Base-by-base conservation (phyloP, 1,140 invertebrate genomes). In the Bombus waltoni region DNA sequence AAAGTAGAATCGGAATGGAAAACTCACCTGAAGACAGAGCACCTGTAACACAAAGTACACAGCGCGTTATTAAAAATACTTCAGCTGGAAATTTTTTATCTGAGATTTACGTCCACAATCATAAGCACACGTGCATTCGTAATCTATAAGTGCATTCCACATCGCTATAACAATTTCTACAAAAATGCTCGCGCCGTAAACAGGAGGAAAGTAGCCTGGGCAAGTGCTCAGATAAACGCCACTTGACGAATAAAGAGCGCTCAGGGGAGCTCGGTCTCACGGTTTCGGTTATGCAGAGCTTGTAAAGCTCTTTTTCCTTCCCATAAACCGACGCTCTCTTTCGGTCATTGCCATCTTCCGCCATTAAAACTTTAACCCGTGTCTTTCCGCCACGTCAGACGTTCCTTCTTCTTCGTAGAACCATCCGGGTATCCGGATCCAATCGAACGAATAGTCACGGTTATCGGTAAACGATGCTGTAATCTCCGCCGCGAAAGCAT, bases 401-500 rank as follows among this genome's bases (percentile, higher is more conserved):
- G 38, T 65, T 11, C 32, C 38, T 32, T 38, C 25, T 11, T 70
- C 22, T 28, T 18, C 22, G 25, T 18, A 62, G 28, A 42, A 28
- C 25, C 32, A 25, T 11, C 35, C 73, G 28, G 59, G 38, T 79
- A 74, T 66, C 32, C 38, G 77, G 76, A 86, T 86, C 65, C 85
- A 84, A 89, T 90, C 78, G 77, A 44, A 57, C 65, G 73, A 57
- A 44, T 71, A 84, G 89, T 87, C 62, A 87, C 44, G 35, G 59
- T 89, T 90, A 90, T 87, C 82, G 88, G 73, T 81, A 79, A 89
- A 90, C 88, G 85, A 87, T 78, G 72, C 59, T 70, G 53, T 84
- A 66, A 90, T 89, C 81, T 84, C 65, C 57, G 15, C 40, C 59
- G 35, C 59, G 13, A 44, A 81, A 88, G n/a, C 44, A 89, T 85